Percentiles rank a stretch among this genome's conserved stretches.
These are phyloP conservation scores for Diadophis punctatus DNA, from an alignment of 2,113 vertebrate species.

Conservation along the genomic window DNA sequence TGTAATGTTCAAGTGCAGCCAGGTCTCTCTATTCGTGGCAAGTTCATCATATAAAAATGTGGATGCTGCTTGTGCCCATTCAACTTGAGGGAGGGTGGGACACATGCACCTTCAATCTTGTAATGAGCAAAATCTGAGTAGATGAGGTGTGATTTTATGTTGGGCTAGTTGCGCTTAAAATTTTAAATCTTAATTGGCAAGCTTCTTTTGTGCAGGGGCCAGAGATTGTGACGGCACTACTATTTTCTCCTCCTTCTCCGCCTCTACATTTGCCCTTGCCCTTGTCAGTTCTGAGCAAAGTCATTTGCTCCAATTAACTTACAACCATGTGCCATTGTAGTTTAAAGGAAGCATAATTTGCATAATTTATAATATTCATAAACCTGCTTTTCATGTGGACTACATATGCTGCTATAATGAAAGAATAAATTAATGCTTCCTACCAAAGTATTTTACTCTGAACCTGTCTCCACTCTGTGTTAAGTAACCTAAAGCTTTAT, in stretches of 20 bases:
- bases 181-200: background rate
- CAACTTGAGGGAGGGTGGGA: background rate
- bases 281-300: background rate
- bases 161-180: background rate
- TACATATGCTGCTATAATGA: background rate
- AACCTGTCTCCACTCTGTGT: background rate
- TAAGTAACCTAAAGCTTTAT: background rate
- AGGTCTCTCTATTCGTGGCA: background rate
- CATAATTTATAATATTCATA: background rate
- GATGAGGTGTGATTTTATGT: background rate
- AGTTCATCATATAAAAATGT: background rate
- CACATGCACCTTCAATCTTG: background rate
- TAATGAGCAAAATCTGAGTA: background rate
- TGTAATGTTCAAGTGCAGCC: background rate
- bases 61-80: background rate
- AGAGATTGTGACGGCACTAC: background rate
- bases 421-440: background rate
- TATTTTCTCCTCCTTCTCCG: background rate
- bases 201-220: background rate
- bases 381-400: background rate
- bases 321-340: background rate
- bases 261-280: background rate
- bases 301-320: background rate
- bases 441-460: background rate
- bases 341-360: background rate